These are phyloP conservation scores for Congeria kusceri DNA, from an alignment of 2,888 invertebrate genomes.

Conservation along the genomic window DNA sequence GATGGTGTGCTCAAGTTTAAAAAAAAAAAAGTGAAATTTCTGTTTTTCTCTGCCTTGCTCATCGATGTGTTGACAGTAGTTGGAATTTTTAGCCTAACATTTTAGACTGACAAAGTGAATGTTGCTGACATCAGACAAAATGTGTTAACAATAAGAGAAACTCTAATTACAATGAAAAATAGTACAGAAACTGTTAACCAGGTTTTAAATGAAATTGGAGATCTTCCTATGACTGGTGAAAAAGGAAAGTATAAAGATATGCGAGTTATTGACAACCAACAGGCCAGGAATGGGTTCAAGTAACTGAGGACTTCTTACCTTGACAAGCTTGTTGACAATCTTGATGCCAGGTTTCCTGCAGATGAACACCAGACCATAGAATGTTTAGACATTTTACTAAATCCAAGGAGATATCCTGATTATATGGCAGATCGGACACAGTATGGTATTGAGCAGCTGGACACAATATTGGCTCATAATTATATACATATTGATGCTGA, in stretches of 20 bases:
- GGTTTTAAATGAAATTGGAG: conserved; percentile 11
- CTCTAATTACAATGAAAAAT: conserved; percentile 30
- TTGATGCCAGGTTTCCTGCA: conserved; percentile 33
- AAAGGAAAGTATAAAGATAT: conserved; percentile 14
- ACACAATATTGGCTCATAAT: conserved; percentile 17
- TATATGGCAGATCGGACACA: not conserved
- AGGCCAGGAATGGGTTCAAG: conserved; percentile 29
- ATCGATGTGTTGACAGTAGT: conserved; percentile 44
- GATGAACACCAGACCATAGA: conserved; percentile 28
- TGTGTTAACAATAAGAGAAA: conserved; percentile 34
- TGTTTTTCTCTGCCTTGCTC: conserved; percentile 41
- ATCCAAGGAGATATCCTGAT: conserved; percentile 46
- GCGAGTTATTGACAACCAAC: conserved; percentile 27
- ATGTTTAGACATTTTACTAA: conserved; percentile 36
- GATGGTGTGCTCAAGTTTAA: conserved; percentile 30
- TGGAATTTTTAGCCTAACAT: conserved; percentile 43
- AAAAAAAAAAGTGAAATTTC: conserved; percentile 21
- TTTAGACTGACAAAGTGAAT: conserved; percentile 49
- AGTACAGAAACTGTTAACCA: conserved; percentile 31
- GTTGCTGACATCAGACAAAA: conserved; percentile 40
- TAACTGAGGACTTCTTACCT: conserved; percentile 26
- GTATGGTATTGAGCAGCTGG: conserved; percentile 25
- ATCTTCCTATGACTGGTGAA: not conserved
- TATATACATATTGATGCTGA: conserved; percentile 11
- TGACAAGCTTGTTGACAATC: conserved; percentile 23